A percentile compares a stretch with the other conserved stretches of the same genome.
Evolutionary conservation across 2,888 invertebrate species (phyloP).

Genomic region (Stramonita haemastoma): DNA sequence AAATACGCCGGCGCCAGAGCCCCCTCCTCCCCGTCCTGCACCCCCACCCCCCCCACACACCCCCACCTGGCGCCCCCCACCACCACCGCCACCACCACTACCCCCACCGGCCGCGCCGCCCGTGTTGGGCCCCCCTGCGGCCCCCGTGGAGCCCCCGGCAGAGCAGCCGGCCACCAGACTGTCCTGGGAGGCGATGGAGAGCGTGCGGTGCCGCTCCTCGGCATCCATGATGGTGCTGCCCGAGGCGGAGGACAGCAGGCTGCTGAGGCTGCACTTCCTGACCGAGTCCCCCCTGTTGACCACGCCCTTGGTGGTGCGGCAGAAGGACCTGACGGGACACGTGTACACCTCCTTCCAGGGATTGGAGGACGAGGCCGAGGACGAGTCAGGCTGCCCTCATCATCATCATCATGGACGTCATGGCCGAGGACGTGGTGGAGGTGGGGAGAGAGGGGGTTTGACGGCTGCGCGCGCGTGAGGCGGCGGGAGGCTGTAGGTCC

Average conservation of each 20-base stretch:
- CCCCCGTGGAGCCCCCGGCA: background rate
- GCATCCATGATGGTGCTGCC: conserved; percentile 38
- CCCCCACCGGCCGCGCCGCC: background rate
- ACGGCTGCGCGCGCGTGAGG: background rate
- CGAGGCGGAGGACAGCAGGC: conserved; percentile 45
- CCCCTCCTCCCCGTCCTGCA: conserved; percentile 20
- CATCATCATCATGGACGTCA: background rate
- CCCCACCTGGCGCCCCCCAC: background rate
- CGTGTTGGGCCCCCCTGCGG: background rate
- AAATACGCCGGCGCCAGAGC: conserved; percentile 38
- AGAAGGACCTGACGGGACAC: conserved; percentile 46
- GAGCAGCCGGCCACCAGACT: background rate
- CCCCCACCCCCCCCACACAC: conserved; percentile 35
- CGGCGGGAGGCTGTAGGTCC: conserved; percentile 35
- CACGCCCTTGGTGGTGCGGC: conserved; percentile 48
- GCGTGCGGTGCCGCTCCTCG: conserved; percentile 38
- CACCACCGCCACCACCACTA: background rate
- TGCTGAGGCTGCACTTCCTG: conserved; percentile 49
- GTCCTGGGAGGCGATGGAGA: conserved; percentile 39
- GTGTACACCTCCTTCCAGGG: conserved; percentile 35
- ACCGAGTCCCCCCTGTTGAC: conserved; percentile 49
- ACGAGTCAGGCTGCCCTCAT: background rate
- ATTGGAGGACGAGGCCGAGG: background rate
- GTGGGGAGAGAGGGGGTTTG: background rate
- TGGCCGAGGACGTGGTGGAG: background rate